A percentile compares a stretch with the other conserved stretches of the same genome.
Conservation (phyloP, 1,140 invertebrate species). For the Meloidogyne chitwoodi region DNA sequence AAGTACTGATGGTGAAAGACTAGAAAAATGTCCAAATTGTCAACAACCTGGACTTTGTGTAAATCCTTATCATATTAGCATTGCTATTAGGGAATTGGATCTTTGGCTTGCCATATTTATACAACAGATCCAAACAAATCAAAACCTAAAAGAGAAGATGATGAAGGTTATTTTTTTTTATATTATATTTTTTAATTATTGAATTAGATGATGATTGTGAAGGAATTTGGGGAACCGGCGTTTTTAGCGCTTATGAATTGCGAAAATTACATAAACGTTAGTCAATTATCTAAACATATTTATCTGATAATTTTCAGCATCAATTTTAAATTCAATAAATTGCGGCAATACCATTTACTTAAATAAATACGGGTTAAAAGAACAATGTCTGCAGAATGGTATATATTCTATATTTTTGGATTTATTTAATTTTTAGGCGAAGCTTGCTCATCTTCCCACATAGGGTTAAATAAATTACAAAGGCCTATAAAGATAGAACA, state of each 20-base stretch:
- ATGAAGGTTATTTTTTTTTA: slow-evolving; percentile 11
- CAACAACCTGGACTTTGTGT: slow-evolving; percentile 91
- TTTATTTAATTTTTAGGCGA: not conserved
- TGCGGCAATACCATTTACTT: slow-evolving; percentile 10
- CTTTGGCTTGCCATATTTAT: slow-evolving; percentile 44
- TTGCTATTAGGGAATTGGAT: slow-evolving; percentile 67
- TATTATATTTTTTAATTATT: slow-evolving; percentile 8
- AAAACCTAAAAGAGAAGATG: slow-evolving; percentile 21
- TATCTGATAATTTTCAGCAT: not conserved
- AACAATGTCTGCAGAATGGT: not conserved
- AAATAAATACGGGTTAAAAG: not conserved
- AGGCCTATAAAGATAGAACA: not conserved
- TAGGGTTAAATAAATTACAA: not conserved
- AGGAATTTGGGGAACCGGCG: slow-evolving; percentile 49
- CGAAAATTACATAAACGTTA: slow-evolving; percentile 38
- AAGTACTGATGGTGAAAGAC: slow-evolving; percentile 93
- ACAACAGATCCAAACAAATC: slow-evolving; percentile 41
- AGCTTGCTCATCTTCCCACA: not conserved
- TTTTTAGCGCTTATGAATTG: slow-evolving; percentile 43
- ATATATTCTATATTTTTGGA: not conserved
- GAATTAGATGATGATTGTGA: slow-evolving; percentile 9
- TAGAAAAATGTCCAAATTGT: slow-evolving; percentile 95
- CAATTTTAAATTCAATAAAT: slow-evolving; percentile 11
- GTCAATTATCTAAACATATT: too few species aligned
- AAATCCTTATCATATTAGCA: slow-evolving; percentile 99